Evolutionary conservation across 2,113 vertebrate genomes (phyloP).

Genomic region (Pollachius pollachius): DNA sequence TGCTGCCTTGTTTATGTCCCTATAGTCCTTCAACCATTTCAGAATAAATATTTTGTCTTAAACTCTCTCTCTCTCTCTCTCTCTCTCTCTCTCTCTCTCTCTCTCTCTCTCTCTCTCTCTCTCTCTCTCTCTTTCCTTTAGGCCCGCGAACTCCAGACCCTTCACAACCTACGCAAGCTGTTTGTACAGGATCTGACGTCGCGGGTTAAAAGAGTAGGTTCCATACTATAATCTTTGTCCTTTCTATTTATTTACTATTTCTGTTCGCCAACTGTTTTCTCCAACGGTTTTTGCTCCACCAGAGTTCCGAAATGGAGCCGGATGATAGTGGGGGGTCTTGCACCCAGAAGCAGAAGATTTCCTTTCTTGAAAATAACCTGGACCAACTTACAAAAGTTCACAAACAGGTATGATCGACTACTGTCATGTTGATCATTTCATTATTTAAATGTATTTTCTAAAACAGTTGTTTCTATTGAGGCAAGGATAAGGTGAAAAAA

Average conservation of each 20-base stretch:
- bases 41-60: not conserved
- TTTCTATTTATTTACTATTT: not conserved
- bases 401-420: constrained; percentile 82
- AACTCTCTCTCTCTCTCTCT: not conserved
- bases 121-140: constrained; percentile 39
- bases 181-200: constrained; percentile 95
- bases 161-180: constrained; percentile 95
- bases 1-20: not conserved
- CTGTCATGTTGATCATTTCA: no score
- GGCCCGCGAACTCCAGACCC: constrained; percentile 93
- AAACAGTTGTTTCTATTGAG: no score
- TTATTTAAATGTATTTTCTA: no score
- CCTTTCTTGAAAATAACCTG: constrained; percentile 98
- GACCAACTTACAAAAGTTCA: constrained; percentile 97
- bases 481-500: no score
- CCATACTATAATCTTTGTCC: not conserved
- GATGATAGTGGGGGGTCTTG: constrained; percentile 91
- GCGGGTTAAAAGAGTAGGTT: constrained; percentile 89
- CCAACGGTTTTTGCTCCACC: constrained; percentile 5
- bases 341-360: constrained; percentile 95
- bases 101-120: not conserved
- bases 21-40: not conserved
- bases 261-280: not conserved
- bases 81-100: constrained; percentile 21
- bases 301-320: constrained; percentile 92